phyloP scores from a whole-genome alignment of 2,888 invertebrate species.

The Chydorus sphaericus region DNA sequence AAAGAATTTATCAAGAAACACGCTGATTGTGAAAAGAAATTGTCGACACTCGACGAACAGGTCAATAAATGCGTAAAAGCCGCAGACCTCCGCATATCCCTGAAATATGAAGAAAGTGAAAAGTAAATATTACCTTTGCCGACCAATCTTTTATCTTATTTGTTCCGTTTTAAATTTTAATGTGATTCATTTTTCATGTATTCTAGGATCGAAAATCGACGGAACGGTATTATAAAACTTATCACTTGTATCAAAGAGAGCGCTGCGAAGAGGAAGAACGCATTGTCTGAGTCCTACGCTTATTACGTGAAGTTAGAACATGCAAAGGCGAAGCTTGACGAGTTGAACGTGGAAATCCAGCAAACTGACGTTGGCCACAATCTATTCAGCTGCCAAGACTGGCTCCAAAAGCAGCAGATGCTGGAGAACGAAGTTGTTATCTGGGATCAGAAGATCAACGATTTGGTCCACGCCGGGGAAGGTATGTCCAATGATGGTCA shows the following conservation, averaged over 20 bases:
- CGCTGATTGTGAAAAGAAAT: slow-evolving; percentile 79
- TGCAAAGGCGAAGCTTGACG: slow-evolving; percentile 72
- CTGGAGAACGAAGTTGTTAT: slow-evolving; percentile 70
- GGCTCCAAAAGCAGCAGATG: slow-evolving; percentile 74
- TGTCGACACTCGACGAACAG: slow-evolving; percentile 85
- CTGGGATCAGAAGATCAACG: slow-evolving; percentile 67
- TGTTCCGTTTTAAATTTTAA: too few relatives aligned
- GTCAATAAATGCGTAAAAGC: slow-evolving; percentile 64
- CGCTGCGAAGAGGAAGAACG: slow-evolving; percentile 55
- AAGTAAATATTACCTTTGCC: slow-evolving; percentile 56
- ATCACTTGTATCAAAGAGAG: slow-evolving; percentile 50
- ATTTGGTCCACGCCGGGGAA: slow-evolving; percentile 61
- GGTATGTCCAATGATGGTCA: slow-evolving; percentile 88
- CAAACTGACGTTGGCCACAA: slow-evolving; percentile 77
- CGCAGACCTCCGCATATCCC: slow-evolving; percentile 62
- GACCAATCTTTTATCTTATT: too few relatives aligned
- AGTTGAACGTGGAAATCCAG: slow-evolving; percentile 60
- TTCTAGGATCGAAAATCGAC: slow-evolving; percentile 39
- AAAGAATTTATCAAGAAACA: slow-evolving; percentile 85
- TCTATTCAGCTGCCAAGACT: slow-evolving; percentile 75
- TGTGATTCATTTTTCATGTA: too few relatives aligned
- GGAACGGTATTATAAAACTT: slow-evolving; percentile 56
- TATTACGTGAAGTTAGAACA: slow-evolving; percentile 62
- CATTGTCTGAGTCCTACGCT: slow-evolving; percentile 58
- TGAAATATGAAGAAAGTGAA: slow-evolving; percentile 62